Evolutionary conservation across 2,888 invertebrate genomes (phyloP).

Genomic region (Bhutanitis thaidina): DNA sequence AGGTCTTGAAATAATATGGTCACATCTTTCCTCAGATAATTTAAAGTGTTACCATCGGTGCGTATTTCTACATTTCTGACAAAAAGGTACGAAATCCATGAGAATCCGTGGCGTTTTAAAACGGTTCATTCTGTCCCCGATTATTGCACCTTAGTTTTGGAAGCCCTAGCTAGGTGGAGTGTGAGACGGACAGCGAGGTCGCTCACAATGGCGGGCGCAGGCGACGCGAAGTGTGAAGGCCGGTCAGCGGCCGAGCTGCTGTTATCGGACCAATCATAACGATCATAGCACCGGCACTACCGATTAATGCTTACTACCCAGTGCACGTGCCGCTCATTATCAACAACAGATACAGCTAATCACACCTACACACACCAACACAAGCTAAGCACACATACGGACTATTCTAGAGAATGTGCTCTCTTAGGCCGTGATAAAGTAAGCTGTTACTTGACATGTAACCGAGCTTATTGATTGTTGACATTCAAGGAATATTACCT

Average conservation of each 20-base stretch:
- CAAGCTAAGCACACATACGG: background rate
- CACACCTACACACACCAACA: slow-evolving; percentile 21
- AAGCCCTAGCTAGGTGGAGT: slow-evolving; percentile 34
- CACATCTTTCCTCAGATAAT: no score
- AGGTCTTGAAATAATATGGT: no score
- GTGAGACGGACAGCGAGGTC: slow-evolving; percentile 48
- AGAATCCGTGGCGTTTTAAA: background rate
- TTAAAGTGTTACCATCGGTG: no score
- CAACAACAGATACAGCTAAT: slow-evolving; percentile 24
- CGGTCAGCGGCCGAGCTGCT: slow-evolving; percentile 73
- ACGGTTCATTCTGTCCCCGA: slow-evolving; percentile 4
- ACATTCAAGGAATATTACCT: slow-evolving; percentile 33
- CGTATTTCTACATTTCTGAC: no score
- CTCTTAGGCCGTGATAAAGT: slow-evolving; percentile 19
- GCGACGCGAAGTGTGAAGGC: slow-evolving; percentile 65
- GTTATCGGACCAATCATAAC: slow-evolving; percentile 68
- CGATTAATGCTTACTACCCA: slow-evolving; percentile 47
- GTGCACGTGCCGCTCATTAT: slow-evolving; percentile 52
- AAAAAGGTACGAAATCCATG: no score
- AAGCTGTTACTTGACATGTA: slow-evolving; percentile 19
- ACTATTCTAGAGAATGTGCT: slow-evolving; percentile 19
- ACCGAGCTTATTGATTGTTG: slow-evolving; percentile 29
- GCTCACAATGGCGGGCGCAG: slow-evolving; percentile 39
- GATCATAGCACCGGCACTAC: slow-evolving; percentile 42
- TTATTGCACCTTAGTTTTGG: slow-evolving; percentile 25